Conservation (phyloP, 2,113 vertebrate species). For the Tenrec ecaudatus region DNA sequence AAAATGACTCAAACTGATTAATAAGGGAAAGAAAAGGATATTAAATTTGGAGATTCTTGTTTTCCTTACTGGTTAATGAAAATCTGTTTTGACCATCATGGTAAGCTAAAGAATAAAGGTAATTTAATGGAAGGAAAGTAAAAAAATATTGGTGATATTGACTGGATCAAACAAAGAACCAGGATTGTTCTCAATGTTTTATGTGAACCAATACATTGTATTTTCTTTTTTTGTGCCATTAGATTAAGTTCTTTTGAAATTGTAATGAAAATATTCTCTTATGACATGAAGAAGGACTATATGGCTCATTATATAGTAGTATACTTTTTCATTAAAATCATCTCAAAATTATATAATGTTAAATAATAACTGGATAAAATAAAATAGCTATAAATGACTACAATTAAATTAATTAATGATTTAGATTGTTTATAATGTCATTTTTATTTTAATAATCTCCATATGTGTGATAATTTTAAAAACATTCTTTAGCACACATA, state of each 20-base stretch:
- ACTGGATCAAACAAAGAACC: neutral
- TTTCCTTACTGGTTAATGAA: neutral
- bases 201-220: neutral
- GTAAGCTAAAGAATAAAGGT: neutral
- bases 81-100: neutral
- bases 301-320: neutral
- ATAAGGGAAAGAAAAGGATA: no score
- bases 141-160: neutral
- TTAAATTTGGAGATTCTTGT: no score
- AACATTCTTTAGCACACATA: neutral
- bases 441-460: neutral
- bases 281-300: neutral
- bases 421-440: neutral
- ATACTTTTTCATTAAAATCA: accelerated
- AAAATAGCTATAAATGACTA: no score
- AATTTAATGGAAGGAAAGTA: neutral
- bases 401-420: no score
- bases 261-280: neutral
- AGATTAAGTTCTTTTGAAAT: neutral
- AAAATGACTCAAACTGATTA: no score
- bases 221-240: neutral
- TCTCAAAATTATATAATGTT: neutral
- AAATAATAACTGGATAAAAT: neutral
- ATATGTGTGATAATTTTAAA: neutral
- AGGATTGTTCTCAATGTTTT: neutral